Evolutionary conservation across 2,113 vertebrate genomes (phyloP).

Genomic region (Callipepla squamata): DNA sequence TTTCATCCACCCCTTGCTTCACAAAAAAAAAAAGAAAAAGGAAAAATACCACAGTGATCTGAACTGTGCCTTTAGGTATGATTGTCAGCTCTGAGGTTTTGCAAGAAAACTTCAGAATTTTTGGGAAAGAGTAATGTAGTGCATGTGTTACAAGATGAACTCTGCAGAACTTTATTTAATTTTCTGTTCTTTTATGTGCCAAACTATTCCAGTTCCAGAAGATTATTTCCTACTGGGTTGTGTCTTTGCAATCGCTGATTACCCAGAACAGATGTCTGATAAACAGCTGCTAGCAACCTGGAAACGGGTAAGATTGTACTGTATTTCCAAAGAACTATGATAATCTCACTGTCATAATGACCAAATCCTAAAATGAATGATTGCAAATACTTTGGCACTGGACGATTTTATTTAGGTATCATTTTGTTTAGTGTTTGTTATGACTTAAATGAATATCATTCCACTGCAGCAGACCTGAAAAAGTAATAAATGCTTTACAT

Average conservation of each 20-base stretch:
- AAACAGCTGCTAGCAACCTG: constrained; percentile 94
- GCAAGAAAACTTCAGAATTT: neutral
- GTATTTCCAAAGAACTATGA: neutral
- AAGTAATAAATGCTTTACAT: neutral
- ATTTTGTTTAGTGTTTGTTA: neutral
- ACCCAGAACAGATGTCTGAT: constrained; percentile 97
- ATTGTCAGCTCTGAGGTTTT: neutral
- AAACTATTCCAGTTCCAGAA: constrained; percentile 86
- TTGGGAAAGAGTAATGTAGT: neutral
- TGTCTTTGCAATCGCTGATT: constrained; percentile 95
- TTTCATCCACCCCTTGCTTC: neutral
- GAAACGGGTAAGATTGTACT: constrained; percentile 87
- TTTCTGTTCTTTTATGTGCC: neutral
- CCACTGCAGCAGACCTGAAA: neutral
- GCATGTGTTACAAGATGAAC: neutral
- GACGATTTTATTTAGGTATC: neutral
- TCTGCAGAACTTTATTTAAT: neutral
- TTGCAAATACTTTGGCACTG: neutral
- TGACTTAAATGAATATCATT: neutral
- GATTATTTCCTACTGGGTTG: constrained; percentile 93
- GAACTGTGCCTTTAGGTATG: neutral
- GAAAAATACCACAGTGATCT: neutral
- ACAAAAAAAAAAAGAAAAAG: neutral
- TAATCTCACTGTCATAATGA: neutral
- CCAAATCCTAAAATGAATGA: neutral